phyloP scores from a whole-genome alignment of 2,888 invertebrate genomes.

The Hecatera dysodea region DNA sequence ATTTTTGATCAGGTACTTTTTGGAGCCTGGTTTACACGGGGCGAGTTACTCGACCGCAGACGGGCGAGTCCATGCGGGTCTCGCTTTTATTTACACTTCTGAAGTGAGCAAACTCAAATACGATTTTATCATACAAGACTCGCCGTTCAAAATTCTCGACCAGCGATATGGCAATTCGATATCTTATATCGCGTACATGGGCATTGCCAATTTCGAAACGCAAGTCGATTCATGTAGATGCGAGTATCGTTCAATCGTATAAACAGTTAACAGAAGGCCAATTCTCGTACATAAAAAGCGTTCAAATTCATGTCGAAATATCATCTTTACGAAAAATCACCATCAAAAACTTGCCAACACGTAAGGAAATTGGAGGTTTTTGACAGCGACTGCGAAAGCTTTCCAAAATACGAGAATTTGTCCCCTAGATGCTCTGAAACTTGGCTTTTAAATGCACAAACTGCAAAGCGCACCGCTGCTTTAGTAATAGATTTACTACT shows the following conservation, averaged over 20 bases:
- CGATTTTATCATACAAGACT: conserved; percentile 7
- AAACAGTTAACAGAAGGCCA: not conserved
- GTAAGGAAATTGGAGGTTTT: no score
- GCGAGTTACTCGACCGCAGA: conserved; percentile 14
- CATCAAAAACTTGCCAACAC: no score
- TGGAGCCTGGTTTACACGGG: conserved; percentile 10
- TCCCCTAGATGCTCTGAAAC: not conserved
- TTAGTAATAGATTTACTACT: not conserved
- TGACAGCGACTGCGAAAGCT: no score
- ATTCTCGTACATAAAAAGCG: no score
- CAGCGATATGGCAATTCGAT: not conserved
- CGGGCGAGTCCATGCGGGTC: not conserved
- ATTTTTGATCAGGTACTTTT: conserved; percentile 43
- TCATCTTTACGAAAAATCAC: no score
- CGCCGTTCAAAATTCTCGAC: not conserved
- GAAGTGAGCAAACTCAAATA: not conserved
- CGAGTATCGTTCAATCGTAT: not conserved
- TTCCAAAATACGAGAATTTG: no score
- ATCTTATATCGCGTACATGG: not conserved
- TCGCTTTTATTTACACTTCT: not conserved
- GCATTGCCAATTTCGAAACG: not conserved
- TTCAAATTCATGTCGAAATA: no score
- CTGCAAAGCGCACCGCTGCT: not conserved
- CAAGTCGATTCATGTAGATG: not conserved
- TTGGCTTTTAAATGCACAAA: not conserved